Evolutionary conservation across 2,113 vertebrate species (phyloP), one percentile per base, ranked within the genome.

Genomic region (Acanthisitta chloris): DNA sequence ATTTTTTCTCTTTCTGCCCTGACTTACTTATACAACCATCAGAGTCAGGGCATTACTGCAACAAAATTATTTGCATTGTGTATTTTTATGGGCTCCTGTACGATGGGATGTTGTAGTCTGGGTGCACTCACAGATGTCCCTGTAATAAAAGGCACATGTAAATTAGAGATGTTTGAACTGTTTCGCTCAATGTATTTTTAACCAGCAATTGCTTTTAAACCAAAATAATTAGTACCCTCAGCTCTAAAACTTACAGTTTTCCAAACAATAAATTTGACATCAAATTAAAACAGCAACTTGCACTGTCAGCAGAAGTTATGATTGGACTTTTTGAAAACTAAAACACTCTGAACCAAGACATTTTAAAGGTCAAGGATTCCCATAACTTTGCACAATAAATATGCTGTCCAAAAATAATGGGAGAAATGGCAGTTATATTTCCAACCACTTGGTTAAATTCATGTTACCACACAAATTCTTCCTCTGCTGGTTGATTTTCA

Each of bases 401-500:
- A 67, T 6, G 8, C 33, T 61, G 49, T 40, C 36, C 38, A 91
- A 82, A 91, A 88, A 62, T 45, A 9, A 17, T 17, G 21, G 21
- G 51, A 28, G 59, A 92, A 93, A 80, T 62, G 1, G 67, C 17
- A 34, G 14, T 17, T 20, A 15, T 52, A 20, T 62, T 95, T 93
- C 74, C 67, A 86, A 10, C 42, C 42, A 46, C 58, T 86, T 24
- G 12, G 33, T 88, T 76, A 85, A 78, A 91, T 64, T 69, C 76
- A 77, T 81, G 83, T 64, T 43, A 52, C 11, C 69, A 78, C 52
- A 78, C 40, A 90, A 86, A 95, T 66, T 23, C 80, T 95, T 69
- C 51, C 86, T 93, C 86, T 94, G 54, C 95, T 87, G 89, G 77
- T 80, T 59, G 76, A 70, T 57, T 90, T 86, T 94, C 72, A 90